A percentile compares a stretch with the other conserved stretches of the same genome.
These are phyloP conservation scores for Polymixis flavicincta DNA, from an alignment of 2,888 invertebrate genomes.

Conservation along the genomic window DNA sequence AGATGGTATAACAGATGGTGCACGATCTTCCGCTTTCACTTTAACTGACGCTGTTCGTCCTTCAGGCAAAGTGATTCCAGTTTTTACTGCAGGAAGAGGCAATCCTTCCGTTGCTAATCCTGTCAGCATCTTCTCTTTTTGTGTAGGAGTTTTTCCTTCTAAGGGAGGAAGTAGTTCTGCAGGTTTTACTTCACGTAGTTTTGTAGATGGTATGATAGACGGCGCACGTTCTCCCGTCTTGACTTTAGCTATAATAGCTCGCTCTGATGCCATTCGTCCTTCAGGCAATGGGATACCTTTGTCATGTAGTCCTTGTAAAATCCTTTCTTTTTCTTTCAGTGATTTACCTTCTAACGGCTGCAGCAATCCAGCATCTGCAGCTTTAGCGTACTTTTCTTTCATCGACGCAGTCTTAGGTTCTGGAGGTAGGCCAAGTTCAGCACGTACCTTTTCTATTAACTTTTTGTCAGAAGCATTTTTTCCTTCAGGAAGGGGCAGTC, in stretches of 20 bases:
- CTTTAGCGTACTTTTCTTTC: conserved; percentile 5
- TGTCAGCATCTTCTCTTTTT: conserved; percentile 46
- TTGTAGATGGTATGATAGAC: background rate
- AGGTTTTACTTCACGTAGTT: background rate
- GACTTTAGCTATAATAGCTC: conserved; percentile 2
- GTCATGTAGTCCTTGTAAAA: conserved; percentile 6
- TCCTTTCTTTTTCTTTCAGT: conserved; percentile 1
- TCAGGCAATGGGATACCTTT: conserved; percentile 14
- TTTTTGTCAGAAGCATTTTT: conserved; percentile 1
- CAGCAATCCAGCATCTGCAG: background rate
- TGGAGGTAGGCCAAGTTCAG: background rate
- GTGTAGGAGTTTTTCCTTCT: conserved; percentile 33
- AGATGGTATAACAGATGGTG: background rate
- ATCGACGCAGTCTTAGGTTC: conserved; percentile 5
- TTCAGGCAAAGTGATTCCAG: conserved; percentile 66
- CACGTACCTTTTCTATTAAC: background rate
- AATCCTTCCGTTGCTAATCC: conserved; percentile 46
- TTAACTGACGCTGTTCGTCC: conserved; percentile 47
- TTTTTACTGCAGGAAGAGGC: conserved; percentile 45
- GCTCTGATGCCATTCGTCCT: conserved; percentile 22
- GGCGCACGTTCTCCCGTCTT: background rate
- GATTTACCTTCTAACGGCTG: conserved; percentile 18
- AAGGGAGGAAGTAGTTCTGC: conserved; percentile 36
- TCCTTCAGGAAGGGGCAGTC: background rate
- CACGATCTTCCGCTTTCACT: conserved; percentile 16